phyloP scores from a whole-genome alignment of 2,888 invertebrate species.

The Asteroscopus sphinx region DNA sequence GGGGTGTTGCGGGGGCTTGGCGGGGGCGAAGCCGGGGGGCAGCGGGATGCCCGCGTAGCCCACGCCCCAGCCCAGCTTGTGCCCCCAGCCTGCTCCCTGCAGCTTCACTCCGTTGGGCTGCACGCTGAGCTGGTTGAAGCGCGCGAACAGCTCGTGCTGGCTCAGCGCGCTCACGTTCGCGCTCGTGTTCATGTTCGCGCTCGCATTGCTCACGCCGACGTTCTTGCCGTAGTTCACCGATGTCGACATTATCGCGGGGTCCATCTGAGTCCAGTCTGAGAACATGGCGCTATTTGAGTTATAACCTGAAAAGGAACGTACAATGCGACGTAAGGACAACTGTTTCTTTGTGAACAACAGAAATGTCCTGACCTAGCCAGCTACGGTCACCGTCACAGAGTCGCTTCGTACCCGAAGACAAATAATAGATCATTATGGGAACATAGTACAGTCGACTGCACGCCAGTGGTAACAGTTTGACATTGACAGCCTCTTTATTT shows the following conservation, averaged over 20 bases:
- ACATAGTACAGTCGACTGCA: too few species aligned
- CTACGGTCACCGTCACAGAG: conserved; percentile 18
- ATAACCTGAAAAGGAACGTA: conserved; percentile 70
- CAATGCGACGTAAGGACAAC: conserved; percentile 40
- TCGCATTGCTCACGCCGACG: conserved; percentile 49
- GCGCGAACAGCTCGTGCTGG: conserved; percentile 79
- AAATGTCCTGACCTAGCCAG: conserved; percentile 38
- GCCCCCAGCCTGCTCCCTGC: conserved; percentile 46
- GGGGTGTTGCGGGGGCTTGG: conserved; percentile 78
- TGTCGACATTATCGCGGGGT: conserved; percentile 97
- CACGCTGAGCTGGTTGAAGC: conserved; percentile 79
- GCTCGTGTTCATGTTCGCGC: conserved; percentile 28
- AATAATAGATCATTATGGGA: neutral
- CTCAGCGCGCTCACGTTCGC: conserved; percentile 34
- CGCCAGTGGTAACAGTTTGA: too few species aligned
- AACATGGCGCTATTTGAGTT: conserved; percentile 83
- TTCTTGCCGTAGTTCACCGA: conserved; percentile 89
- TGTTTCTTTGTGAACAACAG: conserved; percentile 37
- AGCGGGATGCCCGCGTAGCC: conserved; percentile 76
- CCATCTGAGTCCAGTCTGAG: conserved; percentile 97
- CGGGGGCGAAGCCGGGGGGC: conserved; percentile 86
- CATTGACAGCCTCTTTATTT: too few species aligned
- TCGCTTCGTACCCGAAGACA: neutral
- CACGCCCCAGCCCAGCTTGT: conserved; percentile 63
- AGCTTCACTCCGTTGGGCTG: conserved; percentile 64